Evolutionary conservation across 2,113 vertebrate species (phyloP), one percentile per base, ranked within the genome.

Genomic region (Camelus dromedarius): DNA sequence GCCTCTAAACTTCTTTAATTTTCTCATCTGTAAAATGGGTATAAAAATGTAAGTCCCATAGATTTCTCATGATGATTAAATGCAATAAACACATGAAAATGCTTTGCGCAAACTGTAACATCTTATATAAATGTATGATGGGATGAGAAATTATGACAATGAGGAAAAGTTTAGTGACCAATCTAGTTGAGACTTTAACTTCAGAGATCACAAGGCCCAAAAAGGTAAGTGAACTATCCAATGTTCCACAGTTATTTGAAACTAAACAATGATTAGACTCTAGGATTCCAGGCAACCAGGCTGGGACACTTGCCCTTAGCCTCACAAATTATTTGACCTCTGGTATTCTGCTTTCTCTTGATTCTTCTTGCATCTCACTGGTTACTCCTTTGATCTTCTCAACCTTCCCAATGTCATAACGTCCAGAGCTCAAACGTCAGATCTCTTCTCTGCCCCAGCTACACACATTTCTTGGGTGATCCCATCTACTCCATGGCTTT

Each of bases 1-100:
- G 54, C 93, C 93, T 90, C 52, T 66, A 91, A 91, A 48, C 72
- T 92, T 91, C 35, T 77, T 95, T 89, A 96, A 79, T 73, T 6
- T 85, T 69, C 52, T 79, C 69, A 79, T 96, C 32, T 94, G 10
- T 92, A 95, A 94, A 84, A 88, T 73, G 19, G 24, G 13, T 48
- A 64, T 79, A 84, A 96, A 94, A 86, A 64, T 38, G 46, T 13
- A 97, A 48, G 32, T 46, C 35, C 69, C 35, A 93, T 4, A 66
- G 50, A 82, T 38, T 72, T 94, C 50, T 52, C 56, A 93, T 24
- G 30, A 89, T 77, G n/a, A 76, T 56, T 91, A 70, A 87, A 58
- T 83, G 8, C 19, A 32, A 82, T 89, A 95, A 93, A 93, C 6
- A 73, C 60, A 93, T 89, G 28, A 89, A 95, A 89, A 75, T 81